These are phyloP conservation scores for Lysandra coridon DNA, from an alignment of 2,888 invertebrate species.

Conservation along the genomic window DNA sequence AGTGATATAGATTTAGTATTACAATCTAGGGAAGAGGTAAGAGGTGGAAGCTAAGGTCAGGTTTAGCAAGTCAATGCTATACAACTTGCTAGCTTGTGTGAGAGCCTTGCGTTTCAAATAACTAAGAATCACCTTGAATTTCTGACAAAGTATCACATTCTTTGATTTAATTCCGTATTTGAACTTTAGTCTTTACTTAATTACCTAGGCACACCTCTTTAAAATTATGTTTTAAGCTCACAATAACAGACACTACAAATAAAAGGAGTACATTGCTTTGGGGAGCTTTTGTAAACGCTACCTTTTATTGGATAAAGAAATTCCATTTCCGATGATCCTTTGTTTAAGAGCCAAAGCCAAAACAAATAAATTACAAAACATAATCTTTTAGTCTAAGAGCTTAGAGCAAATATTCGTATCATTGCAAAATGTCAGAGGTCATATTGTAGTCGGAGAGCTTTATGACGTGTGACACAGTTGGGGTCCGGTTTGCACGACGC, in stretches of 20 bases:
- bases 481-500: constrained; percentile 14
- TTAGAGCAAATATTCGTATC: not conserved
- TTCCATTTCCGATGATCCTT: not conserved
- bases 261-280: too few relatives aligned
- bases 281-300: too few relatives aligned
- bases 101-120: not conserved
- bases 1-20: too few relatives aligned
- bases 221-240: too few relatives aligned
- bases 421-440: constrained; percentile 13
- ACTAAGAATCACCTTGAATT: not conserved
- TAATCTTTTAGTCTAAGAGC: not conserved
- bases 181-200: not conserved
- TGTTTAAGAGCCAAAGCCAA: not conserved
- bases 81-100: not conserved
- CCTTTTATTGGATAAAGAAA: too few relatives aligned
- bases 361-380: not conserved
- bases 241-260: too few relatives aligned
- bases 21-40: not conserved
- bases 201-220: too few relatives aligned
- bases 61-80: constrained; percentile 2
- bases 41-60: not conserved
- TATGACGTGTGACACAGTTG: constrained; percentile 24
- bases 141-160: not conserved
- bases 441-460: not conserved
- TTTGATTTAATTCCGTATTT: not conserved